Conservation (phyloP, 1,140 invertebrate genomes). For the Trichomalopsis sarcophagae region DNA sequence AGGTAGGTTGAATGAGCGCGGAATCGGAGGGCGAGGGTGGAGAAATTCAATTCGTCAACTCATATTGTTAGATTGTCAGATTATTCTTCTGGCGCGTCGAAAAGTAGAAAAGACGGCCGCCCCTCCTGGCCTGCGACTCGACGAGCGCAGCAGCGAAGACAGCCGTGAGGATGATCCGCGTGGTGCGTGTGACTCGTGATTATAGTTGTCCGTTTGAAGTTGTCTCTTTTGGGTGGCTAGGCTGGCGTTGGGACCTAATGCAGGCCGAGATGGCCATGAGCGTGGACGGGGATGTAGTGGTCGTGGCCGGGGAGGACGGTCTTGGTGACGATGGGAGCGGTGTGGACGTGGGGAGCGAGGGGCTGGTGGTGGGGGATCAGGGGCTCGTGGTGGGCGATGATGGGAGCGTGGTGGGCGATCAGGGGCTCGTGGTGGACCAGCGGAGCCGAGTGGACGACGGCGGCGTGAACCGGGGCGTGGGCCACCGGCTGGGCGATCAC, state of each 20-base stretch:
- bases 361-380: slow-evolving; percentile 54
- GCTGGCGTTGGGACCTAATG: slow-evolving; percentile 45
- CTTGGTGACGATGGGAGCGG: slow-evolving; percentile 67
- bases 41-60: too few relatives aligned
- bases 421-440: background rate
- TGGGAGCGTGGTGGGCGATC: slow-evolving; percentile 27
- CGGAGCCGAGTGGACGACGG: slow-evolving; percentile 30
- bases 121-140: background rate
- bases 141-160: background rate
- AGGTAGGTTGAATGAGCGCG: too few relatives aligned
- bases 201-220: slow-evolving; percentile 31
- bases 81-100: too few relatives aligned
- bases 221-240: slow-evolving; percentile 1
- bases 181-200: too few relatives aligned
- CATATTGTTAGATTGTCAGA: too few relatives aligned
- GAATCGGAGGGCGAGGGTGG: too few relatives aligned
- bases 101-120: background rate
- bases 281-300: slow-evolving; percentile 62
- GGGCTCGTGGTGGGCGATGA: background rate
- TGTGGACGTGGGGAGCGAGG: slow-evolving; percentile 63
- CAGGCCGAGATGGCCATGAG: slow-evolving; percentile 61
- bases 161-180: background rate
- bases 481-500: slow-evolving; percentile 58
- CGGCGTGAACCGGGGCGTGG: slow-evolving; percentile 7
- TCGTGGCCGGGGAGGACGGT: slow-evolving; percentile 73